Evolutionary conservation across 2,888 invertebrate genomes (phyloP).

Genomic region (Drosophila koepferae): DNA sequence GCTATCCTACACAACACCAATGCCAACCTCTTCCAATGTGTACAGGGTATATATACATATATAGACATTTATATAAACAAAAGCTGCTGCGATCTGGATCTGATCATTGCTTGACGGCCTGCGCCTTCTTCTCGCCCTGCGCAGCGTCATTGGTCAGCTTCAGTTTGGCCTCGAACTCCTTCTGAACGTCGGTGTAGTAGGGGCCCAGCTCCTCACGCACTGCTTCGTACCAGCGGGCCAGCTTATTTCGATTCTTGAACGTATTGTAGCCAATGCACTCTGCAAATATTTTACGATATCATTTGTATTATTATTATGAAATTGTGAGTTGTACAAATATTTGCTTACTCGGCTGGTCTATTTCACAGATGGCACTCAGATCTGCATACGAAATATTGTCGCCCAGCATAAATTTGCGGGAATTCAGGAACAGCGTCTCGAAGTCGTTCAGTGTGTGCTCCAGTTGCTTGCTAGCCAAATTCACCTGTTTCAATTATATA

Average conservation of each 20-base stretch:
- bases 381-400: constrained; percentile 90
- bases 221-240: constrained; percentile 88
- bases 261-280: constrained; percentile 89
- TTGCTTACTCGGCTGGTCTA: constrained; percentile 90
- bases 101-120: constrained; percentile 77
- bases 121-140: constrained; percentile 62
- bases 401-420: constrained; percentile 87
- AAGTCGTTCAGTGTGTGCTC: constrained; percentile 87
- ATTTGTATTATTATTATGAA: neutral
- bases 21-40: neutral
- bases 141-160: constrained; percentile 59
- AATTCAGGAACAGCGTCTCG: constrained; percentile 86
- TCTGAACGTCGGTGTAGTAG: constrained; percentile 88
- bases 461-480: constrained; percentile 85
- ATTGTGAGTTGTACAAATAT: neutral
- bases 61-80: constrained; percentile 20
- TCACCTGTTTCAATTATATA: constrained; percentile 60
- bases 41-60: constrained; percentile 8
- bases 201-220: constrained; percentile 88
- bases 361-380: constrained; percentile 90
- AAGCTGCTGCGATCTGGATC: neutral
- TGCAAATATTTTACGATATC: constrained; percentile 71
- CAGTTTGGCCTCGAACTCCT: constrained; percentile 77
- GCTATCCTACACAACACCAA: neutral
- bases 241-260: constrained; percentile 86